Evolutionary conservation across 2,797 vertebrate species (phyloP), one percentile per base, ranked within the genome.

Genomic region (Leptatherina wallacei): DNA sequence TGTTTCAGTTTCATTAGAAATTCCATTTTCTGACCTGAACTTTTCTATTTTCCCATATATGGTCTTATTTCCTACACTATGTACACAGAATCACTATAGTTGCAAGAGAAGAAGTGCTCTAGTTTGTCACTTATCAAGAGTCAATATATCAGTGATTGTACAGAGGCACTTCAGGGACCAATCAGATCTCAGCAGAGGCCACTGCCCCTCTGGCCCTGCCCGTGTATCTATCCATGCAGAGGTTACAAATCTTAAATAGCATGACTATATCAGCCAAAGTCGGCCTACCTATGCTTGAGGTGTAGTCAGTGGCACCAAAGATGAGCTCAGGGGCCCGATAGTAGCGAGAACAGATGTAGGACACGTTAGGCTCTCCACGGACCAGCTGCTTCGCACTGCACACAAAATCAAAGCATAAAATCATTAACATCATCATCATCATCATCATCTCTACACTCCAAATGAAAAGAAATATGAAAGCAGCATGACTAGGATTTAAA

Each of bases 291-390:
- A 99, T 99, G 94, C 97, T 99, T 89, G 98, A 98, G 80, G 98
- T 99, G 95, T 99, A 99, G 95, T 99, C 97, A 9, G 98, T 99
- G 89, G 98, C 98, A 90, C 98, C 98, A 89, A 99, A 99, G 94
- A 99, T 99, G 94, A 99, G 96, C 95, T 99, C 98, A 52, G 98
- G 98, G 72, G 98, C 98, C 92, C 97, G 96, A 85, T 99, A 99
- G 95, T 99, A 99, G 94, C 98, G 97, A 86, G 98, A 99, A 94
- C 98, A 99, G 94, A 99, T 99, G 94, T 99, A 99, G 35, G 98
- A 99, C 84, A 99, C 98, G 9, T 99, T 99, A 47, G 98, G 98
- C 84, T 99, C 98, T 88, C 98, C 98, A 29, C 98, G 97, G 89
- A 99, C 98, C 93, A 99, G 95, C 95, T 99, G 98, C 90, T 99